Evolutionary conservation across 2,888 invertebrate species (phyloP).

Genomic region (Panorpa germanica): DNA sequence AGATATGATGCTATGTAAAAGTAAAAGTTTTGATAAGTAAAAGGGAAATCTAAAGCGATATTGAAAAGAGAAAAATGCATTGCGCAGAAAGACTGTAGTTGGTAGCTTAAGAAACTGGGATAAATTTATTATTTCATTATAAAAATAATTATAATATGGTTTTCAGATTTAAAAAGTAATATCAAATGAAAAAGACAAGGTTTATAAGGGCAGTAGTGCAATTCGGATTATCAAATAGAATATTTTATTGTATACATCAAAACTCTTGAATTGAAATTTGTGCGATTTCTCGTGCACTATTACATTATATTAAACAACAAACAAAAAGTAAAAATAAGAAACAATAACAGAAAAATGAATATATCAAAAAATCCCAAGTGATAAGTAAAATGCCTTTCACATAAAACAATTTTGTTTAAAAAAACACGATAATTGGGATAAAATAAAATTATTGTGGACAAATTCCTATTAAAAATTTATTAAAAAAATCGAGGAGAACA

Average conservation of each 20-base stretch:
- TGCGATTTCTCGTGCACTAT: background rate
- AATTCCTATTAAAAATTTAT: no score
- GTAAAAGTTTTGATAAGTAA: no score
- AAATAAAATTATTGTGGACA: conserved; percentile 1
- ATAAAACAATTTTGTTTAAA: conserved; percentile 3
- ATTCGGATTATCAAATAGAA: conserved; percentile 6
- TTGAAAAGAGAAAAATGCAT: no score
- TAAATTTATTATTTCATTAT: no score
- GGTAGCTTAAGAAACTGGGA: no score
- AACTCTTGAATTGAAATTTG: conserved; percentile 12
- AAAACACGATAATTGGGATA: conserved; percentile 1
- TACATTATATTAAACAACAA: conserved; percentile 5
- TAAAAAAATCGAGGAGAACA: no score
- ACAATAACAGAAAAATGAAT: conserved; percentile 6
- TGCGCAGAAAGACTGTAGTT: no score
- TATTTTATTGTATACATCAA: conserved; percentile 10
- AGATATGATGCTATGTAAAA: no score
- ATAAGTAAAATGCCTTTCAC: conserved; percentile 1
- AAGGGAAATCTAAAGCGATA: no score
- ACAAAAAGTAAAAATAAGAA: conserved; percentile 4
- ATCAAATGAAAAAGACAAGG: background rate
- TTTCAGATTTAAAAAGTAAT: no score
- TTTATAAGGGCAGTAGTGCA: background rate
- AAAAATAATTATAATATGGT: no score
- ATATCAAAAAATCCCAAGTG: conserved; percentile 1